These are phyloP conservation scores for Eristalis tenax DNA, from an alignment of 2,888 invertebrate genomes.

Conservation along the genomic window DNA sequence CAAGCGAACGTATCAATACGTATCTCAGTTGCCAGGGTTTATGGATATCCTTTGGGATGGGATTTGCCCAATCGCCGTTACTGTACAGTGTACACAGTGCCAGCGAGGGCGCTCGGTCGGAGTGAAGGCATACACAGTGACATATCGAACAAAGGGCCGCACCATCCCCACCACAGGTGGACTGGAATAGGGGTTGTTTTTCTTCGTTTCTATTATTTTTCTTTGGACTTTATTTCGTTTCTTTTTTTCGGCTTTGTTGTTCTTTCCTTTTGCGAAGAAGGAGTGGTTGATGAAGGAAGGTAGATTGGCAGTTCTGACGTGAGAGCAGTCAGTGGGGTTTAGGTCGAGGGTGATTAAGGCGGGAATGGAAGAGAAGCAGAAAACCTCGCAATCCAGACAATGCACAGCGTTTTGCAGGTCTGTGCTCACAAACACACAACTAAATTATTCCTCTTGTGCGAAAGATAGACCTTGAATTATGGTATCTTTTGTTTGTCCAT, in stretches of 20 bases:
- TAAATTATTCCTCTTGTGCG: slow-evolving; percentile 13
- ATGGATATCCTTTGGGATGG: slow-evolving; percentile 8
- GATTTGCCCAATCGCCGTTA: slow-evolving; percentile 16
- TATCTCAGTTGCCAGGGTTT: slow-evolving; percentile 4
- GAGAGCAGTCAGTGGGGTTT: background rate
- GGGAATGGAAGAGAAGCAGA: background rate
- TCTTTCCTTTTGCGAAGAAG: background rate
- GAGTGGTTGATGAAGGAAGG: slow-evolving; percentile 8
- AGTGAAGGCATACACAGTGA: slow-evolving; percentile 23
- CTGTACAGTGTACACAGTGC: background rate
- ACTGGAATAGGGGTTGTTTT: slow-evolving; percentile 17
- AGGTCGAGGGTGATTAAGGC: background rate
- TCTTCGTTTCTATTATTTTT: background rate
- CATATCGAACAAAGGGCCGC: slow-evolving; percentile 34
- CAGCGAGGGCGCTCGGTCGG: slow-evolving; percentile 1
- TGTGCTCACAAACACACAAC: background rate
- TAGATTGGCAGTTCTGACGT: slow-evolving; percentile 1
- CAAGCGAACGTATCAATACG: background rate
- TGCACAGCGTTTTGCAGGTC: background rate
- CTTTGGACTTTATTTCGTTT: slow-evolving; percentile 5
- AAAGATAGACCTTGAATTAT: slow-evolving; percentile 9
- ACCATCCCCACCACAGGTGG: slow-evolving; percentile 17
- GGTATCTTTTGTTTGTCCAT: background rate
- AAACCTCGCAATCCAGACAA: slow-evolving; percentile 1
- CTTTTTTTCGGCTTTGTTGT: background rate